Conservation (phyloP, 2,888 invertebrate species). For the Microchrysa polita region DNA sequence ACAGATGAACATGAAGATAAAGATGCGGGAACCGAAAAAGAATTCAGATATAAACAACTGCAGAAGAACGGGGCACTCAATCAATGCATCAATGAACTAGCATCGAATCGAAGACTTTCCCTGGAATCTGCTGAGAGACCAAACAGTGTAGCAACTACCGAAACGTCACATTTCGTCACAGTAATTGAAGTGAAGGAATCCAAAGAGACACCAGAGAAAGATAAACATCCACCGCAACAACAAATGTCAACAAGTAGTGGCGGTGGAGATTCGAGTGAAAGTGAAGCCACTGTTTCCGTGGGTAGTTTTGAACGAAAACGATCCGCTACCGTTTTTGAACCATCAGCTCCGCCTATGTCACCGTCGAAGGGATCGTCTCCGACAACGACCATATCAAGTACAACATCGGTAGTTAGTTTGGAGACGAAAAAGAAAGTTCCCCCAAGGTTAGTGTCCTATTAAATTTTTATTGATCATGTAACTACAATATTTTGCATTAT, state of each 20-base stretch:
- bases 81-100: constrained; percentile 78
- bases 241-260: constrained; percentile 40
- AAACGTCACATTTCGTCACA: constrained; percentile 76
- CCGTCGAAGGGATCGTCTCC: constrained; percentile 56
- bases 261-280: constrained; percentile 50
- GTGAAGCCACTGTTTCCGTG: constrained; percentile 48
- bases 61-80: constrained; percentile 62
- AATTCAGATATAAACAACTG: constrained; percentile 57
- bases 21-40: constrained; percentile 61
- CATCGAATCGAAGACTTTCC: constrained; percentile 67
- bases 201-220: constrained; percentile 63
- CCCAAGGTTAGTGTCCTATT: constrained; percentile 67
- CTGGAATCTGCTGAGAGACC: constrained; percentile 63
- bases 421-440: constrained; percentile 73
- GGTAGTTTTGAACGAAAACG: constrained; percentile 58
- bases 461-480: not conserved
- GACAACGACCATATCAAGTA: constrained; percentile 50
- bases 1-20: constrained; percentile 58
- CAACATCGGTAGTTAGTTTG: constrained; percentile 59
- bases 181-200: constrained; percentile 89
- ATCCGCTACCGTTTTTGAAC: constrained; percentile 54
- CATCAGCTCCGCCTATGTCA: constrained; percentile 62
- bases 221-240: constrained; percentile 51
- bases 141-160: constrained; percentile 50
- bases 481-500: too few species aligned